phyloP scores from a whole-genome alignment of 2,888 invertebrate species.

The Chironomus tentans region DNA sequence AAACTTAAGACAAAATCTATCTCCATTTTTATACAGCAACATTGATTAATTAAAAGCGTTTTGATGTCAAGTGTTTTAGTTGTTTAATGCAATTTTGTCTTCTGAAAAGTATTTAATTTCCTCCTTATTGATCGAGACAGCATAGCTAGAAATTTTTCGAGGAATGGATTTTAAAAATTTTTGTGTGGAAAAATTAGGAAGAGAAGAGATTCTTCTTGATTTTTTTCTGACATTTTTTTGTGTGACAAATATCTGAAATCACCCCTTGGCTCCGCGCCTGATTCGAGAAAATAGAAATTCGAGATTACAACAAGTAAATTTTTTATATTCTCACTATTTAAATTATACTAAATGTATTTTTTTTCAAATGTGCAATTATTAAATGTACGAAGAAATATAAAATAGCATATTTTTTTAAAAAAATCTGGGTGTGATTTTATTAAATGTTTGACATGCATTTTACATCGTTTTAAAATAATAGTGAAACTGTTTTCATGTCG shows the following conservation, averaged over 20 bases:
- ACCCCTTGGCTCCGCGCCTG: no score
- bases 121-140: no score
- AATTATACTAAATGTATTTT: no score
- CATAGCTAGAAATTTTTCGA: no score
- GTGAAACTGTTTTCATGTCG: background rate
- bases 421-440: constrained; percentile 25
- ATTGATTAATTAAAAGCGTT: constrained; percentile 26
- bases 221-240: no score
- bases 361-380: no score
- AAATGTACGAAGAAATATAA: no score
- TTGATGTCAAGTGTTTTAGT: constrained; percentile 24
- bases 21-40: background rate
- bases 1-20: background rate
- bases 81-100: background rate
- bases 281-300: background rate
- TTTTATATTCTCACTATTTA: background rate
- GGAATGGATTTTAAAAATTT: no score
- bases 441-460: constrained; percentile 20
- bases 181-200: no score
- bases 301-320: background rate
- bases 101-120: background rate
- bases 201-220: no score
- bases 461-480: constrained; percentile 14
- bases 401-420: background rate
- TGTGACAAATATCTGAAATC: no score